Percentiles rank a stretch among this genome's conserved stretches.
phyloP scores from a whole-genome alignment of 2,797 vertebrate species.

The Leucoraja ocellata region DNA sequence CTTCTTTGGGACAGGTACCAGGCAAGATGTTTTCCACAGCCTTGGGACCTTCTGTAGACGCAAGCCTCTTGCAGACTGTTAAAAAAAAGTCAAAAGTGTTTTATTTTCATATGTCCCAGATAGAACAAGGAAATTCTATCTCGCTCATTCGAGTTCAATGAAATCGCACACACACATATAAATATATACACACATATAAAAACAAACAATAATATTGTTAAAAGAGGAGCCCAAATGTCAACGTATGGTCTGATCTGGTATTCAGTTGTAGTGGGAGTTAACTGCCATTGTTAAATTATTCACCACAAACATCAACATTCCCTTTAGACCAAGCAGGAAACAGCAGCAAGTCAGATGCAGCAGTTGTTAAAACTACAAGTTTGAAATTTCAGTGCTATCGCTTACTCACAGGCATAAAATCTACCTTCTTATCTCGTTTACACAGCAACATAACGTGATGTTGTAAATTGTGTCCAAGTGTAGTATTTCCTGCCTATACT shows the following conservation, averaged over 20 bases:
- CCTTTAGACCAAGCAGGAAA: neutral
- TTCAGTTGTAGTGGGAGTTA: neutral
- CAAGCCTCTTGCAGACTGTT: no score
- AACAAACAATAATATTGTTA: neutral
- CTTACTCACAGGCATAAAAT: neutral
- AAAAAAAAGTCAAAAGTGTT: no score
- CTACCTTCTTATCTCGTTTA: neutral
- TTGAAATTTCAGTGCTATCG: neutral
- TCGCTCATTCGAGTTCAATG: no score
- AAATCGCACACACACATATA: no score
- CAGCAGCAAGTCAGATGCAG: neutral
- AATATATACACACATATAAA: no score
- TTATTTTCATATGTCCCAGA: no score
- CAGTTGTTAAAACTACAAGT: neutral
- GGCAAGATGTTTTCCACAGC: no score
- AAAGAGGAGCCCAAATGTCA: neutral
- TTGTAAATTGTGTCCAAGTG: neutral
- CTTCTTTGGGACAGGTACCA: no score
- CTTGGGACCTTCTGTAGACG: no score
- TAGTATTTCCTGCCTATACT: neutral
- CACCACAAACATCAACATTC: neutral
- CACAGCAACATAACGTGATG: neutral
- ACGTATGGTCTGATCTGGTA: neutral
- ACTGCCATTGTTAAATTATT: neutral
- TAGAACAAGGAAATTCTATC: no score